These are phyloP conservation scores for Corythornis madagascariensis DNA, from an alignment of 2,113 vertebrate species.

Conservation along the genomic window DNA sequence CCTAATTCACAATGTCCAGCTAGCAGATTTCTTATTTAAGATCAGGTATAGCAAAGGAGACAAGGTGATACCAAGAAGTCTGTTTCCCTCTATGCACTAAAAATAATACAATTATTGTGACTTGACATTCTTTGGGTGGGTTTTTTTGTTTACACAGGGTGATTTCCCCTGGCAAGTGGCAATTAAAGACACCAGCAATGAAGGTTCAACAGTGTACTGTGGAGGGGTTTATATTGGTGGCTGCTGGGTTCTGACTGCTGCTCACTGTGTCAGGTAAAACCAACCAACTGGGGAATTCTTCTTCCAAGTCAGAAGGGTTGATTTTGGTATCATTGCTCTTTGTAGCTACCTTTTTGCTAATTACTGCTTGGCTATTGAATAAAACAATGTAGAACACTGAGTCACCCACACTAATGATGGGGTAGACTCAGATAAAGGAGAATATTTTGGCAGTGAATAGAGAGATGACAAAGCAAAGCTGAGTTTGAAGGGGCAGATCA, in stretches of 20 bases:
- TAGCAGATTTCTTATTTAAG: neutral
- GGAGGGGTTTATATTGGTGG: conserved; percentile 92
- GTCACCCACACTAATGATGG: rapidly evolving
- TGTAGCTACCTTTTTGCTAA: neutral
- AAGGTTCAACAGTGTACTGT: conserved; percentile 75
- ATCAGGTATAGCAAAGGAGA: neutral
- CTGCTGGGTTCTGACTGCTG: conserved; percentile 94
- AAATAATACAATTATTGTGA: neutral
- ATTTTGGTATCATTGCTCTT: neutral
- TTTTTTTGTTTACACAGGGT: conserved; percentile 74
- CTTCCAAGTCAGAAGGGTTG: neutral
- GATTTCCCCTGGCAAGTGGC: conserved; percentile 96
- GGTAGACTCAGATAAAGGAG: neutral
- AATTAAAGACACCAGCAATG: conserved; percentile 69
- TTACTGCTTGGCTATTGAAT: neutral
- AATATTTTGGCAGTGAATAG: neutral
- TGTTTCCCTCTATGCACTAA: neutral
- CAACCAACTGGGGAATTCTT: neutral
- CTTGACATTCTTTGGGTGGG: neutral
- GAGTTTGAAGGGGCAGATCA: neutral
- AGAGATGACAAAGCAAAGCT: neutral
- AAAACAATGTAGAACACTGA: neutral
- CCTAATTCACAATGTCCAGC: neutral
- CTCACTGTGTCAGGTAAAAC: conserved; percentile 91
- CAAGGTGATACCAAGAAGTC: neutral